Conservation (phyloP, 2,797 vertebrate genomes). For the Leptoclinus maculatus region DNA sequence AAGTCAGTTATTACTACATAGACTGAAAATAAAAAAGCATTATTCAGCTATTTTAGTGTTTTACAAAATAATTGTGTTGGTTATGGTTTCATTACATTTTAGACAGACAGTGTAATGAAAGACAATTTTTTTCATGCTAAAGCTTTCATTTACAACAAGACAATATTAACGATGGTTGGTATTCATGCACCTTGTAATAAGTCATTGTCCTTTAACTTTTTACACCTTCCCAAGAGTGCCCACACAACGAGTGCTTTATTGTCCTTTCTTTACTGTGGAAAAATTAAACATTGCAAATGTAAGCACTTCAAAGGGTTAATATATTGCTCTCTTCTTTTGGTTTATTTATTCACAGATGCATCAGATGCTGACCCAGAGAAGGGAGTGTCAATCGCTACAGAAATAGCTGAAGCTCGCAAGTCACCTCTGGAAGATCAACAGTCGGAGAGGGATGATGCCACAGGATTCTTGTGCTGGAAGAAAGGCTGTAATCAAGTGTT, state of each 20-base stretch:
- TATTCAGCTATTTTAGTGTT: constrained; percentile 11
- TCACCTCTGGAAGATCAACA: constrained; percentile 87
- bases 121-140: constrained; percentile 9
- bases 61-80: not conserved
- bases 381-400: constrained; percentile 82
- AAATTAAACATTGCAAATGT: constrained; percentile 25
- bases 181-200: constrained; percentile 36
- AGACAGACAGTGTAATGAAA: constrained; percentile 2
- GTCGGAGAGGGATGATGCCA: constrained; percentile 89
- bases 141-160: constrained; percentile 26
- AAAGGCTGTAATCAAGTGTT: constrained; percentile 99
- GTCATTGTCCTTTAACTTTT: constrained; percentile 23
- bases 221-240: not conserved
- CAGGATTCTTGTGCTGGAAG: constrained; percentile 98
- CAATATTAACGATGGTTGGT: constrained; percentile 27
- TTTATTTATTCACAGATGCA: constrained; percentile 86
- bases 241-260: constrained; percentile 25
- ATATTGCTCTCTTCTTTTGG: constrained; percentile 45
- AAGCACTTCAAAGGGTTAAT: constrained; percentile 8
- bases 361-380: constrained; percentile 90
- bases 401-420: constrained; percentile 86
- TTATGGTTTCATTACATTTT: constrained; percentile 20
- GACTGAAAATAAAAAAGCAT: constrained; percentile 7
- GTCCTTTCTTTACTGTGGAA: constrained; percentile 10
- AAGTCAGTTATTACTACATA: constrained; percentile 2